phyloP scores from a whole-genome alignment of 2,888 invertebrate genomes.

The Eumerus sabulonum region DNA sequence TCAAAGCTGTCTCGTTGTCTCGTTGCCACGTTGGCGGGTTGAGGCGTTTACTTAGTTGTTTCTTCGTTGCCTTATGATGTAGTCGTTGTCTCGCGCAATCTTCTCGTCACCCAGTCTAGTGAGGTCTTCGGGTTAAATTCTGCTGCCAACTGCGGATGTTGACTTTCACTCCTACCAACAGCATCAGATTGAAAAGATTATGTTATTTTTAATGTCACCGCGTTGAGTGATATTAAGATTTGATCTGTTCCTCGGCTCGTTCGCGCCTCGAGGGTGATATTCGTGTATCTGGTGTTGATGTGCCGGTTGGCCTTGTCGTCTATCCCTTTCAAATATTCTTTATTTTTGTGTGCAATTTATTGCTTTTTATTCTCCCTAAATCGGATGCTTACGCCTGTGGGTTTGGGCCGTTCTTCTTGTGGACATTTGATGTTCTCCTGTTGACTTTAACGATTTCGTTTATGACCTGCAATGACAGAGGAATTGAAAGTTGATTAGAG shows the following conservation, averaged over 20 bases:
- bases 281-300: slow-evolving; percentile 26
- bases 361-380: slow-evolving; percentile 26
- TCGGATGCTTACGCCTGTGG: slow-evolving; percentile 21
- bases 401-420: slow-evolving; percentile 33
- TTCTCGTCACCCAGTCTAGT: too few relatives aligned
- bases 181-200: slow-evolving; percentile 37
- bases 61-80: too few relatives aligned
- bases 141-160: slow-evolving; percentile 54
- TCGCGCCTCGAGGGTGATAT: not conserved
- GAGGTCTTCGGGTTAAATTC: not conserved
- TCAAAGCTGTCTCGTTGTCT: slow-evolving; percentile 52
- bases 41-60: too few relatives aligned
- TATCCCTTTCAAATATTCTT: slow-evolving; percentile 50
- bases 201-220: slow-evolving; percentile 69
- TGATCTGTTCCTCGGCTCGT: slow-evolving; percentile 35
- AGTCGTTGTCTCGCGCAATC: too few relatives aligned
- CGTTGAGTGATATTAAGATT: slow-evolving; percentile 66
- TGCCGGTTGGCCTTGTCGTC: slow-evolving; percentile 37
- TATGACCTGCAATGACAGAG: slow-evolving; percentile 67
- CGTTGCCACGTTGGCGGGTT: slow-evolving; percentile 9
- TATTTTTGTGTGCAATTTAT: slow-evolving; percentile 53
- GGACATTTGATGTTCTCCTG: slow-evolving; percentile 49
- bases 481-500: slow-evolving; percentile 64
- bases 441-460: slow-evolving; percentile 64
- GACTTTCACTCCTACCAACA: slow-evolving; percentile 55